Conservation (phyloP, 1,140 invertebrate species). For the Drosophila kepulauana region DNA sequence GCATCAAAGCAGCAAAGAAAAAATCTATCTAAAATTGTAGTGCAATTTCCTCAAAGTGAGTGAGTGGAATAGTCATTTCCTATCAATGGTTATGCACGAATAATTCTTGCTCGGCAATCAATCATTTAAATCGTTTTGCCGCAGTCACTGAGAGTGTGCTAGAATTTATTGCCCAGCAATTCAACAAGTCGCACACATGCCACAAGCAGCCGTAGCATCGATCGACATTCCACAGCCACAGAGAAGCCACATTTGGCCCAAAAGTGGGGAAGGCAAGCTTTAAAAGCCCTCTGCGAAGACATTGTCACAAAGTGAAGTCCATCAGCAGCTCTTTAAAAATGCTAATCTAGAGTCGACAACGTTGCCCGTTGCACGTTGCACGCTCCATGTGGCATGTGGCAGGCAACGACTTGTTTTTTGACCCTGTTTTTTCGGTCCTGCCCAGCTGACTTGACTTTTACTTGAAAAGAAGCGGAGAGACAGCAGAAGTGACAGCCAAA, state of each 20-base stretch:
- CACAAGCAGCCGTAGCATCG: neutral
- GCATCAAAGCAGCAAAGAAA: neutral
- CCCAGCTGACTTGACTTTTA: constrained; percentile 55
- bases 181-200: constrained; percentile 11
- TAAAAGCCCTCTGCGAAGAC: constrained; percentile 2
- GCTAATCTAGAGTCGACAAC: constrained; percentile 51
- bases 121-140: neutral
- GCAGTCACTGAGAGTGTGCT: neutral
- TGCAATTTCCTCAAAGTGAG: neutral
- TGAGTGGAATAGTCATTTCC: neutral
- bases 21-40: neutral
- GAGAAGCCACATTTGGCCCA: constrained; percentile 10
- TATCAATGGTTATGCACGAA: neutral
- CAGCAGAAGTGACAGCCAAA: constrained; percentile 12
- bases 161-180: constrained; percentile 16
- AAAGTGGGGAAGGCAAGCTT: neutral
- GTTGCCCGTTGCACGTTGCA: constrained; percentile 7
- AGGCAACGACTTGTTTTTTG: constrained; percentile 6
- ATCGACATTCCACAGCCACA: constrained; percentile 22
- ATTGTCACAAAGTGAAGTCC: neutral
- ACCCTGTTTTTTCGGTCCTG: constrained; percentile 12
- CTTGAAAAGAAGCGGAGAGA: neutral
- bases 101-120: constrained; percentile 1
- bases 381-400: neutral
- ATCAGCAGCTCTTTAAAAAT: constrained; percentile 62